A percentile compares a stretch with the other conserved stretches of the same genome.
Evolutionary conservation across 2,113 vertebrate species (phyloP).

Genomic region (Phrynocephalus versicolor): DNA sequence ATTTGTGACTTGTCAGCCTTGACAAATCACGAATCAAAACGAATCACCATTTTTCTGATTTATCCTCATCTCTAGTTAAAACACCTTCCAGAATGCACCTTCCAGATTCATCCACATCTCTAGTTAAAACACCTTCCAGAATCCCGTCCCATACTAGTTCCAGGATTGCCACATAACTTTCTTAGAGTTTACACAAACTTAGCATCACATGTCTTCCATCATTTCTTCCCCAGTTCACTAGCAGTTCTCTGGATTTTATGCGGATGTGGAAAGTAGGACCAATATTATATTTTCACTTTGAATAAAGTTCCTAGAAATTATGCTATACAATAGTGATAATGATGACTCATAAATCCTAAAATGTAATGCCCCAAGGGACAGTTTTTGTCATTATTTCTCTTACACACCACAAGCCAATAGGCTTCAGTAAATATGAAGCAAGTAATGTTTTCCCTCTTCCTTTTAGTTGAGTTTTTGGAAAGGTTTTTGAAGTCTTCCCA

Average conservation of each 20-base stretch:
- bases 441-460: slow-evolving; percentile 46
- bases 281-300: slow-evolving; percentile 1
- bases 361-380: slow-evolving; percentile 9
- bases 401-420: slow-evolving; percentile 3
- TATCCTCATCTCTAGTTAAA: no score
- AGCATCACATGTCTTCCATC: neutral
- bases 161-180: neutral
- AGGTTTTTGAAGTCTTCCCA: slow-evolving; percentile 60
- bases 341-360: slow-evolving; percentile 21
- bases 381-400: slow-evolving; percentile 18
- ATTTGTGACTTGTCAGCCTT: no score
- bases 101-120: no score
- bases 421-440: slow-evolving; percentile 7
- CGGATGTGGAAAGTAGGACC: neutral
- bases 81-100: no score
- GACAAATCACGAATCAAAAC: no score
- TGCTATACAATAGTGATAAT: slow-evolving; percentile 14
- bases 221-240: neutral
- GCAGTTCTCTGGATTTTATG: neutral
- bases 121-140: neutral
- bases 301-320: slow-evolving; percentile 36
- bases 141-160: neutral
- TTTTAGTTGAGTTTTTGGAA: slow-evolving; percentile 44
- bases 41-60: no score
- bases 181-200: neutral